These are phyloP conservation scores for Willisornis vidua DNA, from an alignment of 2,113 vertebrate species.

Conservation along the genomic window DNA sequence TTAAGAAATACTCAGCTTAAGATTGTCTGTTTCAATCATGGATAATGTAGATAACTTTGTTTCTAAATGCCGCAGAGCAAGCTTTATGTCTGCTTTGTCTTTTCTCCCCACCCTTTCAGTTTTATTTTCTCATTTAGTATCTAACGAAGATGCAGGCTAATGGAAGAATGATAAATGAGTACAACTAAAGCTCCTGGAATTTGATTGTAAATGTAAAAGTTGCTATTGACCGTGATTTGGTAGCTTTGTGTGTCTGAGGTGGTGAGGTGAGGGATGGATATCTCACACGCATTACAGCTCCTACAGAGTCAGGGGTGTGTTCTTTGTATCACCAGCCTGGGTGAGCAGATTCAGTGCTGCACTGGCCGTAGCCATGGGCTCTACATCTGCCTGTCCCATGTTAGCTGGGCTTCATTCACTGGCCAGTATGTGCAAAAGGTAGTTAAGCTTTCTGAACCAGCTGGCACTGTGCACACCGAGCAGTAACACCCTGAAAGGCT, in stretches of 20 bases:
- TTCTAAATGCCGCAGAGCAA: conserved; percentile 63
- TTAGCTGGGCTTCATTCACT: conserved; percentile 36
- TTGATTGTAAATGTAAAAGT: conserved; percentile 44
- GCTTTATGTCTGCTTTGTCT: conserved; percentile 51
- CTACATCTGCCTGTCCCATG: not conserved
- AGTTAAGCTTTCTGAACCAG: conserved; percentile 36
- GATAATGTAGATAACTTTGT: conserved; percentile 69
- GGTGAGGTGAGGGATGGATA: too few species aligned
- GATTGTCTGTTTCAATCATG: conserved; percentile 72
- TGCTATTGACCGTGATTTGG: not conserved
- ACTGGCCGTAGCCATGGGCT: not conserved
- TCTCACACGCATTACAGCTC: not conserved
- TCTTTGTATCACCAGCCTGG: not conserved
- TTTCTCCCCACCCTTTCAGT: conserved; percentile 18
- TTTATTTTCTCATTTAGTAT: conserved; percentile 70
- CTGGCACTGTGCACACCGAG: not conserved
- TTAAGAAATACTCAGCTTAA: conserved; percentile 80
- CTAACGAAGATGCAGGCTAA: conserved; percentile 65
- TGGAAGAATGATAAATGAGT: conserved; percentile 54
- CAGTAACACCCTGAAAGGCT: not conserved
- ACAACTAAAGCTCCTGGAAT: conserved; percentile 13
- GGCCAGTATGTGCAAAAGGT: not conserved
- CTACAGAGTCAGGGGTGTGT: rapidly evolving
- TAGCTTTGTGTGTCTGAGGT: not conserved
- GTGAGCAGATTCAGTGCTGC: not conserved